phyloP scores from a whole-genome alignment of 2,888 invertebrate genomes.

The Eulithis testata region DNA sequence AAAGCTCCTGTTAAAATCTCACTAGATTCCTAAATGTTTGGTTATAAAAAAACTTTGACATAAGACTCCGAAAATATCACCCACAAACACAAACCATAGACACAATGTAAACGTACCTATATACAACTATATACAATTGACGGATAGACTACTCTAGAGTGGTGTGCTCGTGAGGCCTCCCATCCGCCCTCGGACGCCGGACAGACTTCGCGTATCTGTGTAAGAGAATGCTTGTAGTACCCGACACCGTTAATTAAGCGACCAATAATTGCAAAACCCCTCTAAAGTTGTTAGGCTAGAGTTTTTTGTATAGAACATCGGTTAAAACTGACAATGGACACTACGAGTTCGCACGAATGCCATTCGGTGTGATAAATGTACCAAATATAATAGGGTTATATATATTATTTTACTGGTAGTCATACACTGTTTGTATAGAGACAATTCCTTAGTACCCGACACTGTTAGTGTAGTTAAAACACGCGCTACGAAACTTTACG shows the following conservation, averaged over 20 bases:
- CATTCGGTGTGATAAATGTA: too few relatives aligned
- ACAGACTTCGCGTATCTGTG: conserved; percentile 72
- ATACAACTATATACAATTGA: conserved; percentile 74
- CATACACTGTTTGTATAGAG: too few relatives aligned
- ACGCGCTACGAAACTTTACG: too few relatives aligned
- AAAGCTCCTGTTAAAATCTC: too few relatives aligned
- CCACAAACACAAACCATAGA: conserved; percentile 30
- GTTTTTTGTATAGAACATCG: not conserved
- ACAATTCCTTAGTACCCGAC: too few relatives aligned
- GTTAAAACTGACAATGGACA: too few relatives aligned
- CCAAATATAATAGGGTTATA: too few relatives aligned
- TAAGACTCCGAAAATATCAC: conserved; percentile 30
- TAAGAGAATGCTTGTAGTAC: conserved; percentile 49
- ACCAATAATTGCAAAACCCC: not conserved
- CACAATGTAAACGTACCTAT: conserved; percentile 82
- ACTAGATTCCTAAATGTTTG: too few relatives aligned
- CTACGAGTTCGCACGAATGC: too few relatives aligned
- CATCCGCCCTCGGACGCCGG: conserved; percentile 72
- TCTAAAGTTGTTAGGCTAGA: not conserved
- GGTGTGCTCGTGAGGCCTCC: conserved; percentile 62
- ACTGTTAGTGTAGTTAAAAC: too few relatives aligned
- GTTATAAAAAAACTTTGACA: too few relatives aligned
- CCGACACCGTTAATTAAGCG: conserved; percentile 50
- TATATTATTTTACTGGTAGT: too few relatives aligned
- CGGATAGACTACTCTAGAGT: conserved; percentile 66